Base-by-base conservation (phyloP, 2,888 invertebrate species). In the Cantharis rustica region DNA sequence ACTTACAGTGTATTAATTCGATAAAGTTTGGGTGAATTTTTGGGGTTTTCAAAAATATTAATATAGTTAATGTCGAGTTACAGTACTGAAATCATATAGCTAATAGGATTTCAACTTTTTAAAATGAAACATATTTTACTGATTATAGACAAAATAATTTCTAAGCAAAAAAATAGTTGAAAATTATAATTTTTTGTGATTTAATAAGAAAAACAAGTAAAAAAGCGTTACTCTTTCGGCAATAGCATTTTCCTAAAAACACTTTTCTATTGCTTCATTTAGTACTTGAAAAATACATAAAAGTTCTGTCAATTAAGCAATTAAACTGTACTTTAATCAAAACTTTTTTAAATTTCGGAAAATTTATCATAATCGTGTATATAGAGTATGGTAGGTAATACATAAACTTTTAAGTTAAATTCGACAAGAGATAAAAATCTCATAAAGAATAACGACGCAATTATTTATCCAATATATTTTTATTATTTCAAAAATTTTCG, bases 401-500 rank as follows among this genome's bases (percentile, higher is more conserved):
- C 16, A 27, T 15, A 69, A 69, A 15, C 16, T 27, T 69, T n/a
- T 16, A 27, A 69, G 11, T 16, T 15, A 69, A 27, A 69, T n/a
- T 16, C 13, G 16, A 16, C 26, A 69, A 16, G 31, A 26, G 26
- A 68, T 71, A 75, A 68, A 71, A 75, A 75, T 71, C 75, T 16
- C 71, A 75, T 71, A 75, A 75, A 68, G 47, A 47, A 66, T 75
- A 75, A 75, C 71, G 75, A 27, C 71, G 61, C 71, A 68, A 68
- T 75, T 75, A 75, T 75, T 75, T 75, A 75, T 71, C 71, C 75
- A 16, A 71, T 71, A 75, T 75, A 61, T 75, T 68, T 75, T 61
- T 71, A 75, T 75, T 61, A 13, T 26, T n/a, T 68, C 17, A 20
- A 71, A 61, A 71, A 71, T 71, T 66, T 71, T 61, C 31, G 16